These are phyloP conservation scores for Drosophila prosaltans DNA, from an alignment of 1,140 invertebrate genomes.

Conservation along the genomic window DNA sequence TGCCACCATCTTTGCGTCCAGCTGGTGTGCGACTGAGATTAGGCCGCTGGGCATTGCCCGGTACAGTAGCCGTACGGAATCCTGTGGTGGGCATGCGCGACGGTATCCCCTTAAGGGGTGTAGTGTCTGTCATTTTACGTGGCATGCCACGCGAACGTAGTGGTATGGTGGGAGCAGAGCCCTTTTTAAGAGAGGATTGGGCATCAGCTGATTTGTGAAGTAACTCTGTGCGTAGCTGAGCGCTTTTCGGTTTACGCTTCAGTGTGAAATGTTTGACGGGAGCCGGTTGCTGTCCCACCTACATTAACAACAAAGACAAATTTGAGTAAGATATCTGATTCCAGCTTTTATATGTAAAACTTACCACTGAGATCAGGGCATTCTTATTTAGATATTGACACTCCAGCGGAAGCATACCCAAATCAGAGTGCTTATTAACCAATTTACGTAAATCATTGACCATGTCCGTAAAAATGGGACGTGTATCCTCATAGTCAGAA, in stretches of 20 bases:
- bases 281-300: slow-evolving; percentile 86
- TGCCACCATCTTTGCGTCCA: slow-evolving; percentile 93
- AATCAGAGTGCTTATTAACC: slow-evolving; percentile 93
- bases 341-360: slow-evolving; percentile 56
- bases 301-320: no score
- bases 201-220: slow-evolving; percentile 96
- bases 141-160: slow-evolving; percentile 95
- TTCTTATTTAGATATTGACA: slow-evolving; percentile 98
- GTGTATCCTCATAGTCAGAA: slow-evolving; percentile 92
- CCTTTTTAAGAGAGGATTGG: slow-evolving; percentile 94
- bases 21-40: slow-evolving; percentile 84
- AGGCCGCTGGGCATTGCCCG: slow-evolving; percentile 83
- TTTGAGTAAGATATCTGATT: neutral
- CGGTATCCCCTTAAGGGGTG: slow-evolving; percentile 95
- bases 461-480: slow-evolving; percentile 94
- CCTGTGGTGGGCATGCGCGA: slow-evolving; percentile 88
- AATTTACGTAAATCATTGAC: slow-evolving; percentile 93
- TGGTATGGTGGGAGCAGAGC: slow-evolving; percentile 93
- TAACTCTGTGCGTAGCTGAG: slow-evolving; percentile 93
- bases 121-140: slow-evolving; percentile 98
- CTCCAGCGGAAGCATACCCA: slow-evolving; percentile 95
- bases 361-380: slow-evolving; percentile 93
- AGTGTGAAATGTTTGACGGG: slow-evolving; percentile 96
- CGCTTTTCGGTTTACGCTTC: slow-evolving; percentile 97
- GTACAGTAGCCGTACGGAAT: slow-evolving; percentile 84